Evolutionary conservation across 2,797 vertebrate genomes (phyloP).

Genomic region (Taeniopygia guttata): DNA sequence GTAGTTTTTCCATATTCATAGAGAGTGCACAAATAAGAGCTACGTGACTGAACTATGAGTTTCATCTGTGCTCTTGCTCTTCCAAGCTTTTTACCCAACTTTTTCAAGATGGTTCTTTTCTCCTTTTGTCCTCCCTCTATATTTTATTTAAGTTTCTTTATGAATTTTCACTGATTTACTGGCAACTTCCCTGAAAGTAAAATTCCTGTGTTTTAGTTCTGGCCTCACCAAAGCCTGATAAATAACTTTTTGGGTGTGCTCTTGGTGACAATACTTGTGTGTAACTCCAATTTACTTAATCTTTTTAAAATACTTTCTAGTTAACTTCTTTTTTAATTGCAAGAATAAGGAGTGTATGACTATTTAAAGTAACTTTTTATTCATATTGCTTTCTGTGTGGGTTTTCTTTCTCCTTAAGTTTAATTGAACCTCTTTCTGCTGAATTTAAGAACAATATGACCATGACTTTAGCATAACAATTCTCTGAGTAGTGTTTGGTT

Average conservation of each 20-base stretch:
- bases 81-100: background rate
- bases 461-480: background rate
- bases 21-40: background rate
- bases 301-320: background rate
- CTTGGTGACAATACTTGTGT: background rate
- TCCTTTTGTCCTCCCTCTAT: background rate
- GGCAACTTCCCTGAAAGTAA: background rate
- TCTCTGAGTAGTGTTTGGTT: slow-evolving; percentile 18
- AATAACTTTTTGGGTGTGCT: background rate
- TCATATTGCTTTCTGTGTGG: background rate
- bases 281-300: background rate
- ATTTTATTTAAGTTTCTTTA: background rate
- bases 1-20: background rate
- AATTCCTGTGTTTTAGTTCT: background rate
- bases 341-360: background rate
- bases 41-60: background rate
- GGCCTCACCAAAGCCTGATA: background rate
- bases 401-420: background rate
- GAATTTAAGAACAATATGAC: background rate
- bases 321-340: background rate
- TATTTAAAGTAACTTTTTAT: background rate
- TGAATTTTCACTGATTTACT: background rate
- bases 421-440: background rate
- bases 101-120: background rate
- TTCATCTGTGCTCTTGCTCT: background rate